Evolutionary conservation across 2,797 vertebrate genomes (phyloP).

Genomic region (Corythornis leucogaster): DNA sequence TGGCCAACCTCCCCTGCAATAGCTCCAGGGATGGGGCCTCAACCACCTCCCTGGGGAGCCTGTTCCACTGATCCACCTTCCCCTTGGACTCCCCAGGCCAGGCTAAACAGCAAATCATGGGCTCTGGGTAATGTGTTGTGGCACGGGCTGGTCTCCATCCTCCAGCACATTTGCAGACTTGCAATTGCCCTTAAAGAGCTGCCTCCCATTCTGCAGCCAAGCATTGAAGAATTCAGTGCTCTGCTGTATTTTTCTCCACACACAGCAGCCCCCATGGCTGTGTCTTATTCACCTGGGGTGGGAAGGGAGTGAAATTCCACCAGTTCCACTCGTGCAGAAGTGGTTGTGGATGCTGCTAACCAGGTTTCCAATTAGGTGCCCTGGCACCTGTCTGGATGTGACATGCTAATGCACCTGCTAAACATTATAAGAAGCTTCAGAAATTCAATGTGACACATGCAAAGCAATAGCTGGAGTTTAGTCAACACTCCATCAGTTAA

Average conservation of each 20-base stretch:
- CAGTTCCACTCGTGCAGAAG: neutral
- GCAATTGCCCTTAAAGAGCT: neutral
- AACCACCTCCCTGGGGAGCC: too few relatives aligned
- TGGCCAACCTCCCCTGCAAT: too few relatives aligned
- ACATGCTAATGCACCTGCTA: slow-evolving; percentile 52
- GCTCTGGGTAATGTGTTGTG: neutral
- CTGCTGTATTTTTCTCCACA: too few relatives aligned
- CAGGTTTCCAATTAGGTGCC: neutral
- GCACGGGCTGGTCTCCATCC: neutral
- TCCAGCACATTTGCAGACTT: too few relatives aligned
- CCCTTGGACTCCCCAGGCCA: neutral
- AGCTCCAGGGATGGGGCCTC: too few relatives aligned
- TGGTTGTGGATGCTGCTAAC: neutral
- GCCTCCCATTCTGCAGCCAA: neutral
- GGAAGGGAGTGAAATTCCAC: neutral
- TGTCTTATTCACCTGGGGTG: neutral
- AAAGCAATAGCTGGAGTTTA: slow-evolving; percentile 46
- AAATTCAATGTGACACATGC: slow-evolving; percentile 36
- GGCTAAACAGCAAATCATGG: neutral
- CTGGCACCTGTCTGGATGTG: slow-evolving; percentile 2
- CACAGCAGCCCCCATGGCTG: neutral
- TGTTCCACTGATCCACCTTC: neutral
- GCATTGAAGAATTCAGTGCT: neutral
- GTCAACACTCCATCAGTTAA: slow-evolving; percentile 67
- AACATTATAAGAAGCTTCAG: slow-evolving; percentile 31